These are phyloP conservation scores for Drosophila pectinifera DNA, from an alignment of 1,140 invertebrate species.

Conservation along the genomic window DNA sequence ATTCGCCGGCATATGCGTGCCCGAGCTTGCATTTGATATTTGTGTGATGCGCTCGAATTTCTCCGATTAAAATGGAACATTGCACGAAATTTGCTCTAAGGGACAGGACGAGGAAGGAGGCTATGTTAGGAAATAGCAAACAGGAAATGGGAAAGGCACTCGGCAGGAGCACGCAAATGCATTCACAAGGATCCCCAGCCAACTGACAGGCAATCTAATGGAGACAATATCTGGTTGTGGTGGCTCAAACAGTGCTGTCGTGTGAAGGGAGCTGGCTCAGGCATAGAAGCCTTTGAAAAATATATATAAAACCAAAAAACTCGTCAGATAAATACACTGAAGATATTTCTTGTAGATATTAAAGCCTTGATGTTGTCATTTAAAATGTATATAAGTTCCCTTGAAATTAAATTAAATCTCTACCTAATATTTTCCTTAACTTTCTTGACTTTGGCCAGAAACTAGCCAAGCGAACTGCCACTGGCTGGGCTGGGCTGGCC, in stretches of 20 bases:
- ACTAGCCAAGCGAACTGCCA: too few species aligned
- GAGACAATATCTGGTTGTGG: neutral
- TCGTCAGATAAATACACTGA: neutral
- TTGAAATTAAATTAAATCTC: too few species aligned
- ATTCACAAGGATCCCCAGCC: conserved; percentile 24
- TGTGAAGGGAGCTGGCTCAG: neutral
- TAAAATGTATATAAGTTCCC: too few species aligned
- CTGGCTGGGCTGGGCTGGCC: too few species aligned
- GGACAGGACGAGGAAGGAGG: neutral
- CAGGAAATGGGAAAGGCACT: conserved; percentile 17
- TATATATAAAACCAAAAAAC: neutral
- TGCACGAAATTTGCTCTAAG: conserved; percentile 32
- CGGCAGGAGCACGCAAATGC: conserved; percentile 50
- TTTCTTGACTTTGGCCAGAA: too few species aligned
- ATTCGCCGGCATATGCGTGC: conserved; percentile 1
- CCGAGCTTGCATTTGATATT: conserved; percentile 34
- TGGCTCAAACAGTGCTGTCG: too few species aligned
- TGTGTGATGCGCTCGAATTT: conserved; percentile 35
- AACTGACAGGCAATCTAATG: conserved; percentile 29
- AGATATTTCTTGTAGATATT: neutral
- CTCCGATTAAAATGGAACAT: conserved; percentile 54
- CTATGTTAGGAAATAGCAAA: too few species aligned
- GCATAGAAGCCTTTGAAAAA: neutral
- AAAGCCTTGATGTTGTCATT: too few species aligned
- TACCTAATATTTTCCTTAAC: too few species aligned